A percentile compares a stretch with the other conserved stretches of the same genome.
Conservation (phyloP, 2,797 vertebrate species). For the Basileuterus tristriatus region DNA sequence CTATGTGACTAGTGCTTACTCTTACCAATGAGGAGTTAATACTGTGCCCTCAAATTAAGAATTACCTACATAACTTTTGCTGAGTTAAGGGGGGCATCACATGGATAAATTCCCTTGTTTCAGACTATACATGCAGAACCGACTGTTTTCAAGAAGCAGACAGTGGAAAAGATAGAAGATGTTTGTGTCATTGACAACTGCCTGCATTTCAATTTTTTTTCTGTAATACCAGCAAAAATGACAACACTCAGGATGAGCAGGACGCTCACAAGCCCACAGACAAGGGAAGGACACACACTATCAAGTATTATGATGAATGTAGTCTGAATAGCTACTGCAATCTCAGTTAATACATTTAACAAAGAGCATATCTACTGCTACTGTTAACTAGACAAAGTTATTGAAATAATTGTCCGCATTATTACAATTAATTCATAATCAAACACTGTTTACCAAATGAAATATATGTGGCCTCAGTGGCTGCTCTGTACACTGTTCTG, state of each 20-base stretch:
- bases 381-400: constrained; percentile 18
- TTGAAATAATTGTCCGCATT: constrained; percentile 41
- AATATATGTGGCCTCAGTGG: neutral
- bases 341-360: constrained; percentile 35
- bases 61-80: neutral
- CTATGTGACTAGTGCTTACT: neutral
- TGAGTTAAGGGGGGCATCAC: neutral
- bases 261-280: neutral
- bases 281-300: neutral
- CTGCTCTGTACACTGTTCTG: neutral
- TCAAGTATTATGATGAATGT: neutral
- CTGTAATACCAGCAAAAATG: constrained; percentile 19
- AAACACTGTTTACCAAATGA: constrained; percentile 5
- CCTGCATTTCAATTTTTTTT: constrained; percentile 14
- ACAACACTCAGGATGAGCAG: neutral
- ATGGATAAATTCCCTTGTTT: neutral
- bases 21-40: neutral
- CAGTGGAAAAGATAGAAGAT: constrained; percentile 18
- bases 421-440: constrained; percentile 26
- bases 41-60: neutral
- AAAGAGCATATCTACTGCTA: constrained; percentile 27
- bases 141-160: constrained; percentile 29
- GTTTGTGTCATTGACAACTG: constrained; percentile 23
- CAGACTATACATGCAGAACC: neutral
- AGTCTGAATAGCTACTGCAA: constrained; percentile 6